These are phyloP conservation scores for Volucella bombylans DNA, from an alignment of 2,888 invertebrate species.

Conservation along the genomic window DNA sequence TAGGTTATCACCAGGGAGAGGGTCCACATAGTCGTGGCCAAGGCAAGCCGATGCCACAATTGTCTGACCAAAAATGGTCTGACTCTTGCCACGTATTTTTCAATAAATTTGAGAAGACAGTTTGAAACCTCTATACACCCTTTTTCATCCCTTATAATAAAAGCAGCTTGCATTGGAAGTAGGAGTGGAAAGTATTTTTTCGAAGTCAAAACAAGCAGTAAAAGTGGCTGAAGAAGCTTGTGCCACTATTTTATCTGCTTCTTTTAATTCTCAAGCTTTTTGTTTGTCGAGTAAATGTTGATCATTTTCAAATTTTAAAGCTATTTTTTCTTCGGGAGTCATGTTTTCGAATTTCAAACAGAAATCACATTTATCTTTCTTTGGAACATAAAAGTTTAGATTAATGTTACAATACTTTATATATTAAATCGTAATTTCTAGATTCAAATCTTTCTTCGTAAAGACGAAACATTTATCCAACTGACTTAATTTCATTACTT, in stretches of 20 bases:
- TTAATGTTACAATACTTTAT: conserved; percentile 26
- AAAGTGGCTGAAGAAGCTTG: background rate
- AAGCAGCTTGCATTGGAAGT: conserved; percentile 43
- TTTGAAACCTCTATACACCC: no score
- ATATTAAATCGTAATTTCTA: background rate
- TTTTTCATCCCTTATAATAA: no score
- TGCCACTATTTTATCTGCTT: conserved; percentile 1
- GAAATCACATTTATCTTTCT: conserved; percentile 15
- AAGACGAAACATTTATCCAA: background rate
- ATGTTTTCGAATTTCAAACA: background rate
- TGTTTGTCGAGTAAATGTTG: conserved; percentile 4
- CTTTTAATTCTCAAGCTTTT: conserved; percentile 22
- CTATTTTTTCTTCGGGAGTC: conserved; percentile 6
- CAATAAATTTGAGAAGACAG: no score
- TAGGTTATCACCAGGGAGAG: no score
- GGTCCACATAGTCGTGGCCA: no score
- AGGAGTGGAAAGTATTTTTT: conserved; percentile 50
- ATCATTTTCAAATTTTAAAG: conserved; percentile 1
- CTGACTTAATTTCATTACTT: no score
- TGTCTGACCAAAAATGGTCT: no score
- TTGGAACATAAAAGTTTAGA: conserved; percentile 14
- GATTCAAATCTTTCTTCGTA: conserved; percentile 6
- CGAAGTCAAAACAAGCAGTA: conserved; percentile 72
- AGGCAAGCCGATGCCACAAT: no score
- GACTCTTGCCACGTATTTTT: no score